Evolutionary conservation across 2,888 invertebrate species (phyloP), one percentile per base, ranked within the genome.

Genomic region (Apamea epomidion): DNA sequence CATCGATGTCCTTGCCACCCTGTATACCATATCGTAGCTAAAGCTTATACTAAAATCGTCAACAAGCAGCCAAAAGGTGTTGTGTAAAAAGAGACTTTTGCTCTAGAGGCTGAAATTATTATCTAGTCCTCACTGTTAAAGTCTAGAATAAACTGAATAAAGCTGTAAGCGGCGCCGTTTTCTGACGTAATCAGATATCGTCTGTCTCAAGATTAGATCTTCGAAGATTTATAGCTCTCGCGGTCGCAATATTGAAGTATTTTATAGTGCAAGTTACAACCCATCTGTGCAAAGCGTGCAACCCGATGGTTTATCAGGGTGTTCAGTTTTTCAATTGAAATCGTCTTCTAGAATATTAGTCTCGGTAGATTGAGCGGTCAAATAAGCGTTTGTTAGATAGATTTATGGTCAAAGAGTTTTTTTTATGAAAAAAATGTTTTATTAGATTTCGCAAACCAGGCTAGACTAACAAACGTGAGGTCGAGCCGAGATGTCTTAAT

Each of bases 111-210:
- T 70, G 42, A 78, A 54, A 45, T 51, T 48, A 70, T 83, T 67
- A 83, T 51, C 42, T 65, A 80, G 70, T 62, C n/a, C 29, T 70
- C 51, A 25, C 69, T 45, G 16, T 67, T 71, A 78, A 86, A 86
- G 71, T 64, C 78, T 86, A 78, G 74, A 86, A 84, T 78, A 83
- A 75, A 85, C 83, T 86, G 65, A 64, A 87, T 83, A 83, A 89
- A 88, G 58, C 78, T 72, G 84, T 83, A 83, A 85, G 65, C 64
- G 72, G 80, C 64, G 73, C 78, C 83, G 42, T 83, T 85, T 79
- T 80, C 81, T 88, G 86, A 86, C 80, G 83, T 88, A 83, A 89
- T 89, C 89, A 89, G 89, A 85, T 84, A 81, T 84, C 81, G 84
- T 83, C 88, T 72, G 88, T 86, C 86, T 79, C 45, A 69, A 87